Conservation (phyloP, 2,888 invertebrate genomes). For the Chorisops tibialis region DNA sequence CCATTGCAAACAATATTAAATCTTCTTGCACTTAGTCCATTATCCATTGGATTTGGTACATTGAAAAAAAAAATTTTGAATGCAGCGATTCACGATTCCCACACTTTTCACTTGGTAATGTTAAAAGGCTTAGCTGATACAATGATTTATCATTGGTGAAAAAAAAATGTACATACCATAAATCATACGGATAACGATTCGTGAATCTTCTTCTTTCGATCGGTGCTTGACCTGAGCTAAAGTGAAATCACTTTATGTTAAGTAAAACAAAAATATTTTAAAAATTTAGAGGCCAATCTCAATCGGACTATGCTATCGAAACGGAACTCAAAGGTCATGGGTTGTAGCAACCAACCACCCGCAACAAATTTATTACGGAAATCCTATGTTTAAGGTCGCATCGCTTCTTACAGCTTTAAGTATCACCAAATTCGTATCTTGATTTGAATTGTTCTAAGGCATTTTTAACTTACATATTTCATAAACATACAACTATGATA, state of each 20-base stretch:
- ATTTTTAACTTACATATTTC: no score
- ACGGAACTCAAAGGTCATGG: constrained; percentile 11
- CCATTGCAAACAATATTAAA: no score
- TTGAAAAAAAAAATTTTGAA: no score
- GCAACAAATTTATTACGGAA: constrained; percentile 24
- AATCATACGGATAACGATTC: not conserved
- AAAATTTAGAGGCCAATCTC: constrained; percentile 9
- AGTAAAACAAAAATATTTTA: not conserved
- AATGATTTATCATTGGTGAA: constrained; percentile 2
- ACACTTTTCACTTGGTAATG: not conserved
- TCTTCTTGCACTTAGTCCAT: no score
- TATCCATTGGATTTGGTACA: no score
- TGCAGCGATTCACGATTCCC: no score
- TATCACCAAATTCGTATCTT: constrained; percentile 1
- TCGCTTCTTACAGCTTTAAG: not conserved
- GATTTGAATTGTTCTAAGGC: constrained; percentile 11
- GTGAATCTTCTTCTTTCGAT: not conserved
- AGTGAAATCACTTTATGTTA: not conserved
- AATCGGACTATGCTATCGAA: not conserved
- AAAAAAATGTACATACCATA: no score
- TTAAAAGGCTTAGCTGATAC: constrained; percentile 8
- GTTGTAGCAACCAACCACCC: constrained; percentile 7
- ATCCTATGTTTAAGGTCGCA: constrained; percentile 16
- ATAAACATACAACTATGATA: no score
- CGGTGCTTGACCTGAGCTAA: not conserved